Base-by-base conservation (phyloP, 1,140 invertebrate genomes). In the Schlechtendalia chinensis region DNA sequence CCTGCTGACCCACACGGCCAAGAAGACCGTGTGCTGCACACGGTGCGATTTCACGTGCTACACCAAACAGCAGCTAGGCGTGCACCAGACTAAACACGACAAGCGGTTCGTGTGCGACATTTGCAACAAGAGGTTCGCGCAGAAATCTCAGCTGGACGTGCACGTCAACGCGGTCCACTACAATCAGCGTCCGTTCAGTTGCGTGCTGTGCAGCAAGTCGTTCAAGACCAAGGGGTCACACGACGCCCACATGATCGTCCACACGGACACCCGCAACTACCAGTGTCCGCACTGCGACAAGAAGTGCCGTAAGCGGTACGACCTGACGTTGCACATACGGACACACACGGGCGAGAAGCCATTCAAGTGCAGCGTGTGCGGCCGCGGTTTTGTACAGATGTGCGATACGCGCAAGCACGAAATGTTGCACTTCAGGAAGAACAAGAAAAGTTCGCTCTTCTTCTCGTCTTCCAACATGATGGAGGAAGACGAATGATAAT, bases 381-480 rank as follows among this genome's bases (percentile, higher is more conserved):
- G 83, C 19, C 5, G 93, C 14, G 93, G 3, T 89, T 93, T 16
- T 92, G 94, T 83, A 93, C 93, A 81, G 27, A 81, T 77, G 56
- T 74, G 81, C n/a, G 81, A 81, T 17, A 63, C 58, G 29, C 58
- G 72, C 19, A 81, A 81, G 11, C 81, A 81, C 17, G 81, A 81
- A n/a, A 67, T 79, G 75, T 58, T 79, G 0, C 75, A 79, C 8
- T 79, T 63, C 59, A 79, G 50, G 10, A 58, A 32, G 24, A 58
- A 58, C 17, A 63, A 50, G 22, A 79, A 79, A 79, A 24, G 29
- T 19, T 22, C 29, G n/a, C 24, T 59, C 14, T 77, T 39, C 12
- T 24, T 4, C 19, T 50, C 65, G 0, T 6, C 22, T 8, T 0
- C n/a, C 10, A 45, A 1, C 8, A 17, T 61, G 17, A 6, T n/a